Conservation (phyloP, 2,113 vertebrate species). For the Engraulis encrasicolus region DNA sequence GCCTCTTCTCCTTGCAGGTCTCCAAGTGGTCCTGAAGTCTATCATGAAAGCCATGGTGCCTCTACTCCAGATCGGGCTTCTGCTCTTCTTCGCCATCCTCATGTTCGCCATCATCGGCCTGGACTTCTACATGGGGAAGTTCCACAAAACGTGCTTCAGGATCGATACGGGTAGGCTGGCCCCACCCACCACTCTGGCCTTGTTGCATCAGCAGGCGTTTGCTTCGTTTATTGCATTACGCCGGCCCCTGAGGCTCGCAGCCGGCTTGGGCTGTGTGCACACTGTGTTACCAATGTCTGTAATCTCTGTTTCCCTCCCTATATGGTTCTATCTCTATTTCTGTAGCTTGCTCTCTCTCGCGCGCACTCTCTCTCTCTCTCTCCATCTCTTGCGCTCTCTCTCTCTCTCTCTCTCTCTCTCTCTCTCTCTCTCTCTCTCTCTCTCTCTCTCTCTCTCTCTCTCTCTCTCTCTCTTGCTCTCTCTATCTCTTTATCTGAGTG, state of each 20-base stretch:
- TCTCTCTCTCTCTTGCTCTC: neutral
- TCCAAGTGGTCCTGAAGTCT: conserved; percentile 97
- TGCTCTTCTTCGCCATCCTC: conserved; percentile 97
- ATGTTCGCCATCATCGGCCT: conserved; percentile 98
- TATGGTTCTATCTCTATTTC: neutral
- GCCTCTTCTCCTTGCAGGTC: conserved; percentile 69
- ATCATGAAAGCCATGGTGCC: conserved; percentile 99
- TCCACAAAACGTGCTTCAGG: conserved; percentile 91
- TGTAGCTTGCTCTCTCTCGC: neutral
- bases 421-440: neutral
- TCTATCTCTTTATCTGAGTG: neutral
- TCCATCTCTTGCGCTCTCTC: no score
- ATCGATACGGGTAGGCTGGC: conserved; percentile 80
- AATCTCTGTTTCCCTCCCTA: neutral
- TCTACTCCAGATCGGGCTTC: conserved; percentile 92
- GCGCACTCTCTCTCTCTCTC: neutral
- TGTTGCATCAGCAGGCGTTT: neutral
- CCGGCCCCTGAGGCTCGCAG: neutral
- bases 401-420: no score
- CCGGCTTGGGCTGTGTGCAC: neutral
- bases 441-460: neutral
- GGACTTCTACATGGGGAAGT: conserved; percentile 98
- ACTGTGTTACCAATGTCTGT: neutral
- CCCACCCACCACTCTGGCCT: neutral
- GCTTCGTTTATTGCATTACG: conserved; percentile 11